Percentiles rank a stretch among this genome's conserved stretches.
Conservation (phyloP, 2,888 invertebrate species). For the Agrotis puta region DNA sequence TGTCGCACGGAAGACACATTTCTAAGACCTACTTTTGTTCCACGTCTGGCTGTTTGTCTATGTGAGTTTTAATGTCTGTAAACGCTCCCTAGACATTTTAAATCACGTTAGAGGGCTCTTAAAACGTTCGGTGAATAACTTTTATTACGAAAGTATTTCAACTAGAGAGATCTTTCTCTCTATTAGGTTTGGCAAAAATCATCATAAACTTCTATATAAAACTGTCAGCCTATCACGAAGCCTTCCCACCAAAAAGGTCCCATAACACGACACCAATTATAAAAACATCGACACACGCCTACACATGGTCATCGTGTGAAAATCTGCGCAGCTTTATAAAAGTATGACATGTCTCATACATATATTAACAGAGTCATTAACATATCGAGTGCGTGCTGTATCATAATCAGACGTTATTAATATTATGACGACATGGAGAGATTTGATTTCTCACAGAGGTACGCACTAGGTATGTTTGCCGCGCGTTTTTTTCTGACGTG, state of each 20-base stretch:
- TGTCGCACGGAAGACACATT: too few species aligned
- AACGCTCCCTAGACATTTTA: too few species aligned
- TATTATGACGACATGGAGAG: conserved; percentile 17
- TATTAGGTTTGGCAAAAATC: too few species aligned
- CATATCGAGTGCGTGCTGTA: conserved; percentile 45
- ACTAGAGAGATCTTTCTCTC: too few species aligned
- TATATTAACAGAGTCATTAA: conserved; percentile 40
- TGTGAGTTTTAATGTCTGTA: too few species aligned
- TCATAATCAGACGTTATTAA: conserved; percentile 50
- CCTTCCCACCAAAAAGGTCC: too few species aligned
- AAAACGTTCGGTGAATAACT: too few species aligned
- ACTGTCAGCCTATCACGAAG: not conserved
- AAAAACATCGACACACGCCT: conserved; percentile 14
- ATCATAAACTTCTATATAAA: too few species aligned
- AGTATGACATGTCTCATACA: conserved; percentile 34
- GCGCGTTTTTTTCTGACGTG: not conserved
- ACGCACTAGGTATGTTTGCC: conserved; percentile 29
- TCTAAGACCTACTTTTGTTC: too few species aligned
- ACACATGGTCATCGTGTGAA: conserved; percentile 42
- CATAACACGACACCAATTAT: not conserved
- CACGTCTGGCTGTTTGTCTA: too few species aligned
- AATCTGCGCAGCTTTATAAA: conserved; percentile 38
- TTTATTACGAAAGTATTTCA: too few species aligned
- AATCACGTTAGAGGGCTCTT: too few species aligned
- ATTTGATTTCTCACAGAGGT: conserved; percentile 14